Conservation (phyloP, 2,888 invertebrate genomes). For the Melinaea menophilus region DNA sequence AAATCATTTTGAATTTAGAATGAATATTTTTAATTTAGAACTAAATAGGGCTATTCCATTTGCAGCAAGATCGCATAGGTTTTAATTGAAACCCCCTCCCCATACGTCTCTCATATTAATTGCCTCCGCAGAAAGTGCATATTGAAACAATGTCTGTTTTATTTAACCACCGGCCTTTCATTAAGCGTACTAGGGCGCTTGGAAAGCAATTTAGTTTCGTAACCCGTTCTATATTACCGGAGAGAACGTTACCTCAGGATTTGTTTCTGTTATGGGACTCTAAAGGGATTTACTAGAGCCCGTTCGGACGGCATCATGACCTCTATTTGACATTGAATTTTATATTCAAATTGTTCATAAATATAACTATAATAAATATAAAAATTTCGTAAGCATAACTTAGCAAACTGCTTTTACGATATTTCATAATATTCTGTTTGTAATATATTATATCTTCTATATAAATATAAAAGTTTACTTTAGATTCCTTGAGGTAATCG, state of each 20-base stretch:
- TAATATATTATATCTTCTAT: no score
- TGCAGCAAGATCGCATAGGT: background rate
- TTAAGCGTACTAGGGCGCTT: slow-evolving; percentile 42
- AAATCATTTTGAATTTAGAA: no score
- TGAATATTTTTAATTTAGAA: no score
- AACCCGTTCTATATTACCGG: slow-evolving; percentile 39
- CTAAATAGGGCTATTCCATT: no score
- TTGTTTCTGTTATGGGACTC: slow-evolving; percentile 25
- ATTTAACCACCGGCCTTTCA: slow-evolving; percentile 35
- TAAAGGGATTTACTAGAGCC: slow-evolving; percentile 18
- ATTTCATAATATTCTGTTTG: no score
- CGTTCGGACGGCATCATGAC: slow-evolving; percentile 15
- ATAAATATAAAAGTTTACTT: no score
- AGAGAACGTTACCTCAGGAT: slow-evolving; percentile 15
- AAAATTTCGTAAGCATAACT: no score
- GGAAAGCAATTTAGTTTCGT: slow-evolving; percentile 54
- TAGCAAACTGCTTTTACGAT: no score
- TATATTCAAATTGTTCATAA: slow-evolving; percentile 9
- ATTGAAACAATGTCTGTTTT: slow-evolving; percentile 29
- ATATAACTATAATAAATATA: slow-evolving; percentile 7
- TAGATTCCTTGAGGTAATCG: no score
- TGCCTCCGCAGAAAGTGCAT: slow-evolving; percentile 13
- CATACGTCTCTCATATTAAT: background rate
- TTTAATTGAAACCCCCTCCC: background rate
- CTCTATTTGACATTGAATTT: slow-evolving; percentile 5